These are phyloP conservation scores for Pontoporia blainvillei DNA, from an alignment of 2,113 vertebrate species.

Conservation along the genomic window DNA sequence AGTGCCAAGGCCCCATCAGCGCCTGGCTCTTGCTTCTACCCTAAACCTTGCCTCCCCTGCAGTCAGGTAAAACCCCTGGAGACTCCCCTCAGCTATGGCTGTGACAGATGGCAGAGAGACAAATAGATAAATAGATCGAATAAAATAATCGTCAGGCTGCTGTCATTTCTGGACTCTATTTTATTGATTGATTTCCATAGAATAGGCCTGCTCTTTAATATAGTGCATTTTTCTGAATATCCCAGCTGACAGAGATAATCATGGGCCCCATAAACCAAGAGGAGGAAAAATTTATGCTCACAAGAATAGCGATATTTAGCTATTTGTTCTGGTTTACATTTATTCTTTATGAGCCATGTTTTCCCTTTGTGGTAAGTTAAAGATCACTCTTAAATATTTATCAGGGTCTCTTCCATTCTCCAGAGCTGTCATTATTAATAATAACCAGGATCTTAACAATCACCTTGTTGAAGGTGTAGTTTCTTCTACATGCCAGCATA, in stretches of 20 bases:
- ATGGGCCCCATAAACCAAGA: constrained; percentile 54
- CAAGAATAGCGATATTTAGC: constrained; percentile 19
- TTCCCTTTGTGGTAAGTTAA: constrained; percentile 43
- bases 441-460: not conserved
- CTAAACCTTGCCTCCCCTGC: not conserved
- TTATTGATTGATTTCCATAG: constrained; percentile 78
- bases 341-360: constrained; percentile 50
- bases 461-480: not conserved
- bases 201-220: constrained; percentile 67
- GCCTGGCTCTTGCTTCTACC: not conserved
- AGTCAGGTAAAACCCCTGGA: not conserved
- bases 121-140: constrained; percentile 39
- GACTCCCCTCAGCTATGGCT: not conserved
- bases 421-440: not conserved
- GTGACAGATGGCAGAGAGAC: not conserved
- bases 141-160: constrained; percentile 41
- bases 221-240: constrained; percentile 72
- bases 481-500: not conserved
- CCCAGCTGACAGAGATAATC: constrained; percentile 67
- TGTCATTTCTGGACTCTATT: constrained; percentile 66
- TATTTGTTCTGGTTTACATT: constrained; percentile 51
- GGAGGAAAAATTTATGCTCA: constrained; percentile 47
- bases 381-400: constrained; percentile 22
- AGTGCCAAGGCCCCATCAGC: too few relatives aligned
- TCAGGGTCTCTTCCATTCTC: not conserved